Evolutionary conservation across 2,888 invertebrate genomes (phyloP), one percentile per base, ranked within the genome.

Genomic region (Cantharis lateralis): DNA sequence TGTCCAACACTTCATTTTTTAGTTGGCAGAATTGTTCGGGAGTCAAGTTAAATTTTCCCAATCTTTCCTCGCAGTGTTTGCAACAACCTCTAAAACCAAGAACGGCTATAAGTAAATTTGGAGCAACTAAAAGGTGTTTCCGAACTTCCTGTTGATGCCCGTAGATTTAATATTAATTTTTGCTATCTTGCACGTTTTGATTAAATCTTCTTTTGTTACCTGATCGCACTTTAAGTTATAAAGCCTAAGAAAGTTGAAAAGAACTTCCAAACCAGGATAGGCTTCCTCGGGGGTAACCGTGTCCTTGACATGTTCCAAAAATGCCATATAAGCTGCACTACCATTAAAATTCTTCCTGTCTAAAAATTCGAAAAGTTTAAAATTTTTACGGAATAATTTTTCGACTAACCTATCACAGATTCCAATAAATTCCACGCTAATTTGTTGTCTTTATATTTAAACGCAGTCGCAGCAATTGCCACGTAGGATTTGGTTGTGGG

Each of bases 21-120:
- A 97, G 87, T 26, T 85, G 82, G 0, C 88, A 79, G 85, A 95
- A 96, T 84, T 96, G 94, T 18, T 90, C 88, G 15, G 90, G 83
- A 0, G 90, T 89, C 61, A 96, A 83, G 48, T 88, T 85, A 64
- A 92, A 87, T 72, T 88, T 85, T 11, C 90, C 84, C 79, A 96
- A 87, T 26, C 84, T 84, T 18, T 88, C 83, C 0, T 88, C 86
- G 84, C 96, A 96, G 24, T 84, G 85, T 0, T 79, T 81, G 85
- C 96, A 96, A 68, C 88, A 85, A 3, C 94, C 94, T 80, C 92
- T 92, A 82, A 80, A 89, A 88, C 16, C 24, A n/a, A n/a, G n/a
- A n/a, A n/a, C n/a, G n/a, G n/a, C n/a, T n/a, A n/a, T n/a, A n/a
- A n/a, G n/a, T n/a, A n/a, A n/a, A n/a, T n/a, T n/a, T n/a, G n/a